Percentiles rank a stretch among this genome's conserved stretches.
phyloP scores from a whole-genome alignment of 2,888 invertebrate genomes.

The Hedychridium roseum region DNA sequence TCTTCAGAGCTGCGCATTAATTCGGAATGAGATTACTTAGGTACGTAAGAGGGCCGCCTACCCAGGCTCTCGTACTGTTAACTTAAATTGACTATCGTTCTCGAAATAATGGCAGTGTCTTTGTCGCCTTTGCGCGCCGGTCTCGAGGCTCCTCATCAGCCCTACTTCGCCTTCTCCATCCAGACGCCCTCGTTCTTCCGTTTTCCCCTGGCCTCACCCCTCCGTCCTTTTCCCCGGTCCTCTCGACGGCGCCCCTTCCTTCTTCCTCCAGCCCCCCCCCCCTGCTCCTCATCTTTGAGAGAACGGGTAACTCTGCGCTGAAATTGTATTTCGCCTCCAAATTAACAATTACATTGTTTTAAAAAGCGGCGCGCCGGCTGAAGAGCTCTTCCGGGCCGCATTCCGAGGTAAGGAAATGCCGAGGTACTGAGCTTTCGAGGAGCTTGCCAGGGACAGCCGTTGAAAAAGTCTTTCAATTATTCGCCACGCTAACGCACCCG shows the following conservation, averaged over 20 bases:
- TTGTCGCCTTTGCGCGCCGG: constrained; percentile 35
- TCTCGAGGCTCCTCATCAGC: constrained; percentile 27
- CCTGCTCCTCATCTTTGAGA: constrained; percentile 25
- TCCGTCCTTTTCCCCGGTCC: neutral
- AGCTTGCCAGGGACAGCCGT: constrained; percentile 13
- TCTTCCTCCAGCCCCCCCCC: constrained; percentile 2
- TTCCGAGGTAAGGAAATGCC: constrained; percentile 3
- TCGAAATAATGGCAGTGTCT: constrained; percentile 44
- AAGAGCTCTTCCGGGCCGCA: constrained; percentile 31
- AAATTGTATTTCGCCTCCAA: constrained; percentile 45
- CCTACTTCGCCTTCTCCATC: constrained; percentile 12
- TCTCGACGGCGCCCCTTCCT: constrained; percentile 1
- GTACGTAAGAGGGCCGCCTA: constrained; percentile 36
- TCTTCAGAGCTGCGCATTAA: constrained; percentile 34
- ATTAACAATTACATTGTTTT: constrained; percentile 51
- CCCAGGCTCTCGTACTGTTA: constrained; percentile 36
- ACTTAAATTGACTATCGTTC: constrained; percentile 52
- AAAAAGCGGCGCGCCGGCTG: constrained; percentile 39
- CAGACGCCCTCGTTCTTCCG: constrained; percentile 8
- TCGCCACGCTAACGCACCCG: constrained; percentile 33
- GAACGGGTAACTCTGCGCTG: constrained; percentile 34
- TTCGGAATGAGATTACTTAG: constrained; percentile 45
- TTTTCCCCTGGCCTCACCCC: constrained; percentile 5
- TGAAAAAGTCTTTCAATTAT: constrained; percentile 44
- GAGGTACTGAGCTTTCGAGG: constrained; percentile 11